Evolutionary conservation across 2,113 vertebrate genomes (phyloP).

Genomic region (Acanthochromis polyacanthus): DNA sequence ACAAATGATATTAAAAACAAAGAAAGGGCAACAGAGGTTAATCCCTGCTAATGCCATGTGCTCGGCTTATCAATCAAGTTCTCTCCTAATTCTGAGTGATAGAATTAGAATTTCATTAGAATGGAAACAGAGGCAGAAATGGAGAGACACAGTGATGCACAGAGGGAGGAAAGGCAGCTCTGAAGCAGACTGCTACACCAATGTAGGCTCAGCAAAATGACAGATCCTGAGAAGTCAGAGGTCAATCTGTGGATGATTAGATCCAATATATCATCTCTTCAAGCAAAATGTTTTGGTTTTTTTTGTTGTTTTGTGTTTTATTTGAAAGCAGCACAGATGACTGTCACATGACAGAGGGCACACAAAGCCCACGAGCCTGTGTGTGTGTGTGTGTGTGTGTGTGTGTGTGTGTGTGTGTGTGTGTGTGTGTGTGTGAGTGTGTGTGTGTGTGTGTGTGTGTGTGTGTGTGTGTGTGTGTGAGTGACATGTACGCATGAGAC

Average conservation of each 20-base stretch:
- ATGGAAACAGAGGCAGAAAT: not conserved
- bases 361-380: not conserved
- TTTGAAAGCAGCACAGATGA: conserved; percentile 2
- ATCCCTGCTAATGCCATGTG: conserved; percentile 31
- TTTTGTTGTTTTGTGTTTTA: not conserved
- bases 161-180: not conserved
- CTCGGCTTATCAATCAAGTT: conserved; percentile 37
- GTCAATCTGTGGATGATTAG: conserved; percentile 31
- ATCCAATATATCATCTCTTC: conserved; percentile 33
- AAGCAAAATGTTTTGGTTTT: not conserved
- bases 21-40: conserved; percentile 34
- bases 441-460: not conserved
- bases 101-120: conserved; percentile 10
- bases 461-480: conserved; percentile 4
- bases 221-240: conserved; percentile 25
- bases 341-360: conserved; percentile 6
- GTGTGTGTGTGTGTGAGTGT: not conserved
- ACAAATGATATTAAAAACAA: conserved; percentile 62
- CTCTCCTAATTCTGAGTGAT: conserved; percentile 3
- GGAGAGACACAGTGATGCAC: not conserved
- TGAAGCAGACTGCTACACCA: not conserved
- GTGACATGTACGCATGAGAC: not conserved
- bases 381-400: not conserved
- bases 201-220: not conserved
- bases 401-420: not conserved